phyloP scores from a whole-genome alignment of 2,113 vertebrate genomes.

The Arothron firmamentum region DNA sequence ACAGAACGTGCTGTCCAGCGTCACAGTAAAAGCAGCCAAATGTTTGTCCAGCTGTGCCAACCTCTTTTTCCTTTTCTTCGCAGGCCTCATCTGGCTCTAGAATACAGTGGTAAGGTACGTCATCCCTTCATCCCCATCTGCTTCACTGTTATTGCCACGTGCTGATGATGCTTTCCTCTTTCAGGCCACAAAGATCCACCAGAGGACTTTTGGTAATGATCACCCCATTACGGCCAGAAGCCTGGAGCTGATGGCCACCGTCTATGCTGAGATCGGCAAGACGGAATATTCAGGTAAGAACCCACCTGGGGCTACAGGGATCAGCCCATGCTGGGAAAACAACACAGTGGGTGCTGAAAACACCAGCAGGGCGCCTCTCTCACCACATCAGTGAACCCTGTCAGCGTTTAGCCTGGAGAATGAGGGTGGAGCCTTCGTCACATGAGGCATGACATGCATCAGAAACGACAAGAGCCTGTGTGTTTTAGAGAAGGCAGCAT shows the following conservation, averaged over 20 bases:
- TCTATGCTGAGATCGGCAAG: slow-evolving; percentile 77
- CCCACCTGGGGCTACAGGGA: neutral
- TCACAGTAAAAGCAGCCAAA: neutral
- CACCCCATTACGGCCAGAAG: slow-evolving; percentile 74
- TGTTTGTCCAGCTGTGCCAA: neutral
- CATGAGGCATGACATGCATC: slow-evolving; percentile 2
- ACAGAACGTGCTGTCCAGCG: neutral
- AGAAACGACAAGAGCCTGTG: slow-evolving; percentile 2
- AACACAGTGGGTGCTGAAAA: neutral
- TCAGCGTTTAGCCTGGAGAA: neutral
- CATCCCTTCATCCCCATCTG: neutral
- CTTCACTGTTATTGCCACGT: neutral
- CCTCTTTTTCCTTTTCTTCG: slow-evolving; percentile 33
- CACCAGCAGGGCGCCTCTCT: neutral
- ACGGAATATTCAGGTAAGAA: slow-evolving; percentile 79
- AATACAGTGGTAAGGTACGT: slow-evolving; percentile 76
- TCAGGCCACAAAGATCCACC: slow-evolving; percentile 80
- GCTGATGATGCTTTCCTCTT: slow-evolving; percentile 2
- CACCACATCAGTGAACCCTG: neutral
- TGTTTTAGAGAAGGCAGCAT: slow-evolving; percentile 4
- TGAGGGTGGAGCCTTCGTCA: slow-evolving; percentile 1
- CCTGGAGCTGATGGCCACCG: slow-evolving; percentile 78
- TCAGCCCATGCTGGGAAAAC: slow-evolving; percentile 1
- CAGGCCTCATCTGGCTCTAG: slow-evolving; percentile 79
- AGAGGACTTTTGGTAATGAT: slow-evolving; percentile 75